Evolutionary conservation across 2,888 invertebrate genomes (phyloP).

Genomic region (Exephanes ischioxanthus): DNA sequence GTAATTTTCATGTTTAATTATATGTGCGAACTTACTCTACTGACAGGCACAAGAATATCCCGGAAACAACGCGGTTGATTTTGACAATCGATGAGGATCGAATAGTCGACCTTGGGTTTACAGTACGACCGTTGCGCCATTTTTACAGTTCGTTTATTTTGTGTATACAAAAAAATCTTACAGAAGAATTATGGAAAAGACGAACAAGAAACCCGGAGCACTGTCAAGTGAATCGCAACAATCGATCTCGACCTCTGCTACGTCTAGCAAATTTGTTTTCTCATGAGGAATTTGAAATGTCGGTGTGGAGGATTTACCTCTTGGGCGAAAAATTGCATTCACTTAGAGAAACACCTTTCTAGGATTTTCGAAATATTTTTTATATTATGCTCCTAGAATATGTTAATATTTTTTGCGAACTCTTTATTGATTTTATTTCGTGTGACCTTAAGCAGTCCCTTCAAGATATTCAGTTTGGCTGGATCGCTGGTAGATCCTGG

Average conservation of each 20-base stretch:
- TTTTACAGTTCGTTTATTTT: too few species aligned
- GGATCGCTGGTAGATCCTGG: background rate
- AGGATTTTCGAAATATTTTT: background rate
- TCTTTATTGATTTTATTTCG: background rate
- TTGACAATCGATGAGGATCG: too few species aligned
- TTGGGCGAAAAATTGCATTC: background rate
- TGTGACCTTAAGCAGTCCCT: background rate
- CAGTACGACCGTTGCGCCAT: too few species aligned
- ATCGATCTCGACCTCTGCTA: background rate
- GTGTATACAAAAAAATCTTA: too few species aligned
- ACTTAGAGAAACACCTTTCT: background rate
- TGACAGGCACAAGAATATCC: too few species aligned
- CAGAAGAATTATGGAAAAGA: too few species aligned
- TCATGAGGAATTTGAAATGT: background rate
- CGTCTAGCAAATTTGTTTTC: background rate
- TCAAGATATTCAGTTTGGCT: background rate
- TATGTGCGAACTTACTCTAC: too few species aligned
- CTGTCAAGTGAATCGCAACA: too few species aligned
- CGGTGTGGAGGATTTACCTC: background rate
- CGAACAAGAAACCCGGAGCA: too few species aligned
- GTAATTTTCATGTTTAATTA: too few species aligned
- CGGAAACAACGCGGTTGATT: too few species aligned
- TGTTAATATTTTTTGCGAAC: conserved; percentile 5
- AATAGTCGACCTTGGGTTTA: too few species aligned
- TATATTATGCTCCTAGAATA: background rate